Evolutionary conservation across 2,797 vertebrate genomes (phyloP).

Genomic region (Scyliorhinus canicula): DNA sequence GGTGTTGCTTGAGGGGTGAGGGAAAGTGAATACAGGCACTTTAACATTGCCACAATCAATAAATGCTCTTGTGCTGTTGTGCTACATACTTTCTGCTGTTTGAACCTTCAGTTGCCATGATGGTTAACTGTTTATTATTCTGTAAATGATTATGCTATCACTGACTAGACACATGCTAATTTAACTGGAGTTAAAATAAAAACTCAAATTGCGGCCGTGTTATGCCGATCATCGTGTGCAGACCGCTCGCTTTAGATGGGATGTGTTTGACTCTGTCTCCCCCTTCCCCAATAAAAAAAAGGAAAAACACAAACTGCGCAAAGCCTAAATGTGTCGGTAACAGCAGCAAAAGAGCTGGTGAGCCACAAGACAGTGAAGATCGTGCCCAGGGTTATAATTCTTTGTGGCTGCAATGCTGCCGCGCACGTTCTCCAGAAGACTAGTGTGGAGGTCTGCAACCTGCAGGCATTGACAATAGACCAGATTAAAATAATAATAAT

Average conservation of each 20-base stretch:
- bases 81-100: background rate
- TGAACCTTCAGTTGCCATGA: background rate
- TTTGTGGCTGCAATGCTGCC: background rate
- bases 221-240: background rate
- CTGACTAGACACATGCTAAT: background rate
- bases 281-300: background rate
- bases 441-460: background rate
- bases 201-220: background rate
- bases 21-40: slow-evolving; percentile 6
- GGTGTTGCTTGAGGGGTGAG: background rate
- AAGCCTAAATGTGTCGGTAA: background rate
- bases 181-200: background rate
- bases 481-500: too few species aligned
- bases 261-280: background rate
- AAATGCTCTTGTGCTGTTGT: slow-evolving; percentile 34
- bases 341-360: background rate
- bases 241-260: background rate
- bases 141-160: background rate
- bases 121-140: background rate
- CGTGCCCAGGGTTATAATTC: background rate
- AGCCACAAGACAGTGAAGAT: background rate
- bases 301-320: background rate
- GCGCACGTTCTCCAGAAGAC: background rate
- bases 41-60: slow-evolving; percentile 36
- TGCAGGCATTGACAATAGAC: background rate